phyloP scores from a whole-genome alignment of 2,797 vertebrate genomes.

The Vespertilio murinus region DNA sequence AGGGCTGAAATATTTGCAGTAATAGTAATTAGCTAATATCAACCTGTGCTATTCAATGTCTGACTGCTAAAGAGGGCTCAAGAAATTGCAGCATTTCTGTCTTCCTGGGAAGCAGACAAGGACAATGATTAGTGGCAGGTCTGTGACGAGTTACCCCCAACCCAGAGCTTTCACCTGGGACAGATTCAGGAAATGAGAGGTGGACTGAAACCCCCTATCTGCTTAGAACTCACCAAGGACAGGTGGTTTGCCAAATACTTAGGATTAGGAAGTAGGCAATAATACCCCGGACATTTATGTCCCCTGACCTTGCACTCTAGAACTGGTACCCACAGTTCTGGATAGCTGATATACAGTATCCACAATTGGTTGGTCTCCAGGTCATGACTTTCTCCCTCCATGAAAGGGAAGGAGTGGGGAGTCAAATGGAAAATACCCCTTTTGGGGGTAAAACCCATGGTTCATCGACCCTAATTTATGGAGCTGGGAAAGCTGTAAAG shows the following conservation, averaged over 20 bases:
- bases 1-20: background rate
- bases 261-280: background rate
- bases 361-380: background rate
- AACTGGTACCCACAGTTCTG: background rate
- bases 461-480: background rate
- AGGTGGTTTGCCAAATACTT: background rate
- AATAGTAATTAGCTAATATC: background rate
- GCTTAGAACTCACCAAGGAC: background rate
- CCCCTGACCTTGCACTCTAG: background rate
- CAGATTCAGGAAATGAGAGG: background rate
- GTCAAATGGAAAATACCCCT: background rate
- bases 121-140: background rate
- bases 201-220: background rate
- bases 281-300: background rate
- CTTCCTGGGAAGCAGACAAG: background rate
- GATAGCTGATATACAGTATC: rapidly evolving
- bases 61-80: background rate
- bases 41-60: background rate
- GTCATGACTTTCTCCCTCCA: background rate
- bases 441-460: background rate
- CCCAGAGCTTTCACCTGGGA: background rate
- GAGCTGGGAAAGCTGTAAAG: background rate
- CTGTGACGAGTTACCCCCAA: background rate
- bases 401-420: background rate
- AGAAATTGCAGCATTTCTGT: background rate